Evolutionary conservation across 1,140 invertebrate species (phyloP), one percentile per base, ranked within the genome.

Genomic region (Neoseiulus cucumeris): DNA sequence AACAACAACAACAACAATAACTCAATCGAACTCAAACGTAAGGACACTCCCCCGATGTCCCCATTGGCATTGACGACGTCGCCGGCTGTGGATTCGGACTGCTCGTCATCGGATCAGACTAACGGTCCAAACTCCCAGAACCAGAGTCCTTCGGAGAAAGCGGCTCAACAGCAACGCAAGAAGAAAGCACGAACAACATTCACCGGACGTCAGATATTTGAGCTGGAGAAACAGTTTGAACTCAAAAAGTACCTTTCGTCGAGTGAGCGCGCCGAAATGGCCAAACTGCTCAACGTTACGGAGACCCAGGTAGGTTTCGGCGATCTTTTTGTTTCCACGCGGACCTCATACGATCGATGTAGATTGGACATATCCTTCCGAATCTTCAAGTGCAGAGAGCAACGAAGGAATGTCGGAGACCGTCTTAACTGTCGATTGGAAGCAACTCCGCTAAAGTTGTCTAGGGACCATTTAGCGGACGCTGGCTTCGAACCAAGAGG

Each of bases 101-200:
- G 51, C 22, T 59, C 51, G 22, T 59, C 51, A 59, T 59, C 51
- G 51, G 51, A 59, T 59, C 25, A 59, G 6, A 59, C 51, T 14
- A 1, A 30, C 45, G 22, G 42, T 25, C 2, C 55, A 59, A 51
- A 64, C 18, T 20, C 67, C 47, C 9, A 45, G 33, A 28, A 65
- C 65, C 68, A 42, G 68, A 68, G 14, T 67, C 66, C 80, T 29
- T 78, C 81, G 20, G 71, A 69, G 9, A 83, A 83, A 64, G 77
- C 80, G 41, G 51, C 51, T 59, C 51, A 59, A 33, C 51, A 59
- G 22, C 51, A 59, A 9, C 51, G 51, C 72, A 87, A 91, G 78
- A 94, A 94, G 78, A 95, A 95, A 73, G 90, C 91, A 0, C 78
- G 91, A 68, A 95, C 91, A 17, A 94, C 91, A 0, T 95, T 95